phyloP scores from a whole-genome alignment of 2,797 vertebrate species.

The Pagetopsis macropterus region DNA sequence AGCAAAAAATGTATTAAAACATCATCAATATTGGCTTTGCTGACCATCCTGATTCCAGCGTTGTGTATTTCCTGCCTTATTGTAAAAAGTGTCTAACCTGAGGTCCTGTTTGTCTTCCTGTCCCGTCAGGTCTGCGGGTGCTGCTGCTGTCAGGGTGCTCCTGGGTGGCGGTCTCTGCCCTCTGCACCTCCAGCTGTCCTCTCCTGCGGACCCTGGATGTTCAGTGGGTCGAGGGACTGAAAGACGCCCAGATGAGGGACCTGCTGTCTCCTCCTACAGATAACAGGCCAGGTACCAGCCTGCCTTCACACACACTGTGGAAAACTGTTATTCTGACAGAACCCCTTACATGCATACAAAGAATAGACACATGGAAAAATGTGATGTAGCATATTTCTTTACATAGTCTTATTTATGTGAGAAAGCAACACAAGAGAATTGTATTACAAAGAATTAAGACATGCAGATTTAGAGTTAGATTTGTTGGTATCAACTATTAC shows the following conservation, averaged over 20 bases:
- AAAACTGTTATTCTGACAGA: no score
- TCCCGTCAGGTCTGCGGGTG: constrained; percentile 88
- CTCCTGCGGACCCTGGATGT: constrained; percentile 92
- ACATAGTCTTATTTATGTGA: no score
- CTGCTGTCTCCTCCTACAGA: constrained; percentile 94
- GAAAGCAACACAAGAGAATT: no score
- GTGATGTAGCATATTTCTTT: no score
- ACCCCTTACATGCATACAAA: no score
- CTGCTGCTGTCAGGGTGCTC: constrained; percentile 94
- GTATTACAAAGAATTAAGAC: no score
- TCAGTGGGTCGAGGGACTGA: constrained; percentile 98
- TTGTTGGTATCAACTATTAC: no score
- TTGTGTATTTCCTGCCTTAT: background rate
- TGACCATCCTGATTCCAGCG: no score
- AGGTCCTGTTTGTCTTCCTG: background rate
- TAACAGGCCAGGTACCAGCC: constrained; percentile 90
- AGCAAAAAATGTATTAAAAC: no score
- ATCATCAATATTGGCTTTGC: no score
- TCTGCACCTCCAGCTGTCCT: constrained; percentile 96
- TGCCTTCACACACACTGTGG: background rate
- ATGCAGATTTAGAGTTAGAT: no score
- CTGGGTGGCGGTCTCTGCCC: constrained; percentile 95
- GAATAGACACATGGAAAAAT: no score
- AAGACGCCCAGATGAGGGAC: constrained; percentile 97
- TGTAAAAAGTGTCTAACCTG: constrained; percentile 25